Percentiles rank a stretch among this genome's conserved stretches.
phyloP scores from a whole-genome alignment of 1,140 invertebrate genomes.

The Watersipora subatra region DNA sequence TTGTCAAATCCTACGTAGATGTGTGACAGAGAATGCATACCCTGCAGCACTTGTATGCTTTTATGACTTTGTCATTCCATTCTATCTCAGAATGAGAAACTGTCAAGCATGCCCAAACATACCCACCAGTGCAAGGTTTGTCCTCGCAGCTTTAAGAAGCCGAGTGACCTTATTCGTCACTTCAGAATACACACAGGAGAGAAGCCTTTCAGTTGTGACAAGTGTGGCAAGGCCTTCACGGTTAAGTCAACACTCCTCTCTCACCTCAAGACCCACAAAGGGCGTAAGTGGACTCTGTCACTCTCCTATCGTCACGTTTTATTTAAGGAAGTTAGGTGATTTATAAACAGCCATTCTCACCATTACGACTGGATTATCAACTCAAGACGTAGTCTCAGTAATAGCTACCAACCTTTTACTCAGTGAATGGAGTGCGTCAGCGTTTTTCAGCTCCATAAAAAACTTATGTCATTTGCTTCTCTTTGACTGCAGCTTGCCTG shows the following conservation, averaged over 20 bases:
- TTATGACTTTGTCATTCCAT: too few species aligned
- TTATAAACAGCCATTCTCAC: not conserved
- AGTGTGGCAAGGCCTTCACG: constrained; percentile 32
- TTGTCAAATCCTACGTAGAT: too few species aligned
- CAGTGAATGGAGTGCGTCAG: too few species aligned
- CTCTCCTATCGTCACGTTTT: not conserved
- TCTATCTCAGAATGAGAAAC: not conserved
- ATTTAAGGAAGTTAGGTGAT: not conserved
- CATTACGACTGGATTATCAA: not conserved
- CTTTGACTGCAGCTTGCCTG: too few species aligned
- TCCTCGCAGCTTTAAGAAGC: constrained; percentile 43
- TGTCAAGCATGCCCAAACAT: constrained; percentile 13
- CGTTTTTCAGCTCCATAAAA: too few species aligned
- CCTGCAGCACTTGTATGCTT: too few species aligned
- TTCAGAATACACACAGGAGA: constrained; percentile 40
- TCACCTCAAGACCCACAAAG: constrained; percentile 38
- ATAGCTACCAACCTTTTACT: too few species aligned
- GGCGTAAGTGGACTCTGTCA: not conserved
- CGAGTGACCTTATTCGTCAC: constrained; percentile 40
- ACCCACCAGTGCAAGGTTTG: constrained; percentile 47
- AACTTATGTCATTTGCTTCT: too few species aligned
- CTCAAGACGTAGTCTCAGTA: too few species aligned
- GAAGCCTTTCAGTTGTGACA: constrained; percentile 35
- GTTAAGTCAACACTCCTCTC: constrained; percentile 42
- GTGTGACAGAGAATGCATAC: too few species aligned